Conservation (phyloP, 2,797 vertebrate species). For the Syncerus caffer region DNA sequence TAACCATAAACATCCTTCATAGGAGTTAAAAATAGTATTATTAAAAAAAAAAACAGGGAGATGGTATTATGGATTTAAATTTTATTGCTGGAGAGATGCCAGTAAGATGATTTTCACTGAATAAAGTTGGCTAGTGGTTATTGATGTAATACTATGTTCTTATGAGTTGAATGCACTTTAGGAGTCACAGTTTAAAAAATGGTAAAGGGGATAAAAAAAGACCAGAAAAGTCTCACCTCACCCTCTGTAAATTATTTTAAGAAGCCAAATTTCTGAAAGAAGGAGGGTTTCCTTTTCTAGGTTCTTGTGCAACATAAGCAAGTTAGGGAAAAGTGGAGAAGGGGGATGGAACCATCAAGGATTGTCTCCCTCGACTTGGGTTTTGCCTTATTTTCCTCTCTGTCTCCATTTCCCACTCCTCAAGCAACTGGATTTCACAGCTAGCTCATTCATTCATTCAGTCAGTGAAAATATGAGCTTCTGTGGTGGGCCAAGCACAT, state of each 20-base stretch:
- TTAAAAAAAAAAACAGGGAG: background rate
- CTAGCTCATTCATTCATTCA: background rate
- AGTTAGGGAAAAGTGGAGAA: background rate
- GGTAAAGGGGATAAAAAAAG: background rate
- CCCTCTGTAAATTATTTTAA: background rate
- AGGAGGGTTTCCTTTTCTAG: background rate
- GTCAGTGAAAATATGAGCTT: background rate
- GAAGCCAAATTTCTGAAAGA: conserved; percentile 6
- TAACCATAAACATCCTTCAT: conserved; percentile 31
- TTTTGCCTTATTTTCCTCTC: background rate
- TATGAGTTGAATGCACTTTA: background rate
- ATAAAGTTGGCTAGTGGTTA: background rate
- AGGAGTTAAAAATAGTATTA: conserved; percentile 40
- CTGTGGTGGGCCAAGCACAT: background rate
- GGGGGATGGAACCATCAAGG: background rate
- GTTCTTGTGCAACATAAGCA: background rate
- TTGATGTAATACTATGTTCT: background rate
- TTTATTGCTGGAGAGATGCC: background rate
- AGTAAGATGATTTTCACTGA: conserved; percentile 29
- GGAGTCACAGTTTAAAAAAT: background rate
- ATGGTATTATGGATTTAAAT: background rate
- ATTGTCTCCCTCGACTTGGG: background rate
- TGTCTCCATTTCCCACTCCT: conserved; percentile 2
- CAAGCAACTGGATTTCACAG: background rate
- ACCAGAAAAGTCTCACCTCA: background rate